A percentile compares a stretch with the other conserved stretches of the same genome.
phyloP scores from a whole-genome alignment of 30 jellyfish, hydroid and myxozoan genomes.

The Mastigias papua region DNA sequence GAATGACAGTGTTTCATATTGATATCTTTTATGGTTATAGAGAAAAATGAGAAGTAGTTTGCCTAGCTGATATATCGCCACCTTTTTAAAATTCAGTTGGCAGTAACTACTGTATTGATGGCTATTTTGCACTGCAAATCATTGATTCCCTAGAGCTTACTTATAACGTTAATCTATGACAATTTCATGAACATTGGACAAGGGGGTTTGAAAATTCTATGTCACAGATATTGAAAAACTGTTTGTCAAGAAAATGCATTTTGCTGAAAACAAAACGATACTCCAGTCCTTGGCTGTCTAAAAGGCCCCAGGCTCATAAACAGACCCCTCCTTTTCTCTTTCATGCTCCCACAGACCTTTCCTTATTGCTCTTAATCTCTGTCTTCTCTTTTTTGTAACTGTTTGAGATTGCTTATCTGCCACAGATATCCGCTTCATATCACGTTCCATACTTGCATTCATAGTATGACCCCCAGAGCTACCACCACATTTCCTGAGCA shows the following conservation, averaged over 20 bases:
- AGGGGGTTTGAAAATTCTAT: background rate
- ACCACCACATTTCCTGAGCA: background rate
- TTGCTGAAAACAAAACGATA: background rate
- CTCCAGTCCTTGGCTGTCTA: background rate
- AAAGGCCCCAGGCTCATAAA: constrained; percentile 5
- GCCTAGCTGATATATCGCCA: too few species aligned
- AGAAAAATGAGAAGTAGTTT: too few species aligned
- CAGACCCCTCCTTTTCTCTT: constrained; percentile 17
- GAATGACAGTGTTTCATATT: background rate
- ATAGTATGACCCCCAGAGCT: background rate
- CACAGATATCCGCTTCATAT: background rate
- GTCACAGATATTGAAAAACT: background rate
- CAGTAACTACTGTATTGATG: background rate
- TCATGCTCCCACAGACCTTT: constrained; percentile 21
- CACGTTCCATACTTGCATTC: background rate
- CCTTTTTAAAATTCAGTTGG: too few species aligned
- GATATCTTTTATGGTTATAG: too few species aligned
- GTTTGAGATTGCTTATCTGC: background rate
- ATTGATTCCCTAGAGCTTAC: background rate
- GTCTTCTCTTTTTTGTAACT: constrained; percentile 1
- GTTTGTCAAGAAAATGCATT: background rate
- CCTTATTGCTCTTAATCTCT: constrained; percentile 1
- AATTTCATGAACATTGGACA: background rate
- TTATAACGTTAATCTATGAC: background rate
- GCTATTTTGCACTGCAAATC: background rate